A percentile compares a stretch with the other conserved stretches of the same genome.
Conservation (phyloP, 2,888 invertebrate genomes). For the Drosophila buzzatii region DNA sequence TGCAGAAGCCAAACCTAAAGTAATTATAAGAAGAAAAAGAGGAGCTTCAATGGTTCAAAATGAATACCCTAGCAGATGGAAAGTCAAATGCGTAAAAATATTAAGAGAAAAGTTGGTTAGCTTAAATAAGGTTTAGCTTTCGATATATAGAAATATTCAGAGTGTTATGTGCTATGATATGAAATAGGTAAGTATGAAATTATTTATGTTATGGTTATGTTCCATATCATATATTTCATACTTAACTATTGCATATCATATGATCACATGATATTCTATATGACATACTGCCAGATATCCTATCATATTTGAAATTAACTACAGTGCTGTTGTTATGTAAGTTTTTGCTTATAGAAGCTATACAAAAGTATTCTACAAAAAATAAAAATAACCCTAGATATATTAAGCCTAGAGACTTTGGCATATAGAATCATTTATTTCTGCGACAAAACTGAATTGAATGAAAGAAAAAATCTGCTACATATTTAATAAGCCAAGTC, state of each 20-base stretch:
- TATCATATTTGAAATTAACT: too few species aligned
- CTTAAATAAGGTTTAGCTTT: not conserved
- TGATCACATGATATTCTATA: too few species aligned
- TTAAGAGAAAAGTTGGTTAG: too few species aligned
- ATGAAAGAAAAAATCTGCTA: not conserved
- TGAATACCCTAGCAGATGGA: not conserved
- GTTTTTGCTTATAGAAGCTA: too few species aligned
- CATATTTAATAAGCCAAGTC: not conserved
- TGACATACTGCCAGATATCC: too few species aligned
- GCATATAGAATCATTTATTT: not conserved
- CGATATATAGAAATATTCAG: not conserved
- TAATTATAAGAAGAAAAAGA: constrained; percentile 72
- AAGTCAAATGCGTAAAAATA: not conserved
- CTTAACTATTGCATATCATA: too few species aligned
- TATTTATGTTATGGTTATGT: too few species aligned
- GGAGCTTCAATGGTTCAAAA: not conserved
- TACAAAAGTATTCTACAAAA: too few species aligned
- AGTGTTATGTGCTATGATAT: too few species aligned
- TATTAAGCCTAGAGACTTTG: not conserved
- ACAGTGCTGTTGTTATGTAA: too few species aligned
- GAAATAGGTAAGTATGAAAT: too few species aligned
- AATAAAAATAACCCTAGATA: not conserved
- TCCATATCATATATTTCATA: not conserved
- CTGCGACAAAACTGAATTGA: not conserved
- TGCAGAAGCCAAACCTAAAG: constrained; percentile 53